Conservation (phyloP, 2,888 invertebrate species). For the Drosophila macrospina region DNA sequence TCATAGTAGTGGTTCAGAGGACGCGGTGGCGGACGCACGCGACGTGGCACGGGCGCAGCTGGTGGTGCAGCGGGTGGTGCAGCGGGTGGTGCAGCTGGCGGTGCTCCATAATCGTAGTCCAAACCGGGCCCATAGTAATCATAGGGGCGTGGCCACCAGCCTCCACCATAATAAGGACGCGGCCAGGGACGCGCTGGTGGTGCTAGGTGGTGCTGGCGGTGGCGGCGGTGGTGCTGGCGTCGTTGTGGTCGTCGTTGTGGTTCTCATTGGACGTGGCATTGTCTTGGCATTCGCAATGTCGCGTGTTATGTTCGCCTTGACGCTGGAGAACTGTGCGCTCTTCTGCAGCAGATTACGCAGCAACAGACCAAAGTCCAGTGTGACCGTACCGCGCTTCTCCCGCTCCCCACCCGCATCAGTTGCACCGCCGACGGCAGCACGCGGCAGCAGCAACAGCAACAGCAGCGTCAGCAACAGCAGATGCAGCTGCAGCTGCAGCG, state of each 20-base stretch:
- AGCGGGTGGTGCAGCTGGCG: slow-evolving; percentile 7
- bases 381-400: slow-evolving; percentile 71
- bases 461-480: slow-evolving; percentile 16
- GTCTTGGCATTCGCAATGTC: slow-evolving; percentile 42
- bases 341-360: slow-evolving; percentile 77
- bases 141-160: slow-evolving; percentile 66
- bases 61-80: slow-evolving; percentile 6
- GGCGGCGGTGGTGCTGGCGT: slow-evolving; percentile 21
- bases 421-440: neutral
- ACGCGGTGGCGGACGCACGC: slow-evolving; percentile 39
- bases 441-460: slow-evolving; percentile 3
- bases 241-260: slow-evolving; percentile 21
- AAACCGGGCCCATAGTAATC: slow-evolving; percentile 48
- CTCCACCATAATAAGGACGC: slow-evolving; percentile 43
- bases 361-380: slow-evolving; percentile 73
- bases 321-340: slow-evolving; percentile 74
- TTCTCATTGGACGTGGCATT: slow-evolving; percentile 30
- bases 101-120: slow-evolving; percentile 66
- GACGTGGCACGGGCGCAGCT: slow-evolving; percentile 29
- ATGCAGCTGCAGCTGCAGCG: slow-evolving; percentile 19
- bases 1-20: slow-evolving; percentile 26
- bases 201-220: slow-evolving; percentile 34
- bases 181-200: slow-evolving; percentile 33
- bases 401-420: slow-evolving; percentile 32
- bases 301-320: slow-evolving; percentile 60